Base-by-base conservation (phyloP, 1,140 invertebrate species). In the Nephila pilipes region DNA sequence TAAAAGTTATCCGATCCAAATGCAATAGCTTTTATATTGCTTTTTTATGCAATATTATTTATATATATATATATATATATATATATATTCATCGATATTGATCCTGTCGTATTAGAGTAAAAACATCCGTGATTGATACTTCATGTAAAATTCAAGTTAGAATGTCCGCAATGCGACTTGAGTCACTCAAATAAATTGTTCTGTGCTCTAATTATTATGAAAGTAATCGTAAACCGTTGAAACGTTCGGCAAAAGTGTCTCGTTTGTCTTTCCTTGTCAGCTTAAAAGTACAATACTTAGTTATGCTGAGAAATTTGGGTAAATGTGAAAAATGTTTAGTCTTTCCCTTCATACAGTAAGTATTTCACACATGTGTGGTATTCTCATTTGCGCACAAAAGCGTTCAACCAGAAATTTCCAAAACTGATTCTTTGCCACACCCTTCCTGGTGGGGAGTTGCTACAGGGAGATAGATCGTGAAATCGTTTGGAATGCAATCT, bases 401-500 rank as follows among this genome's bases (percentile, higher is more conserved):
- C 85, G 85, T 87, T 87, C 85, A 60, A n/a, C 54, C 46, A 36
- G 85, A 60, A 87, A 87, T 58, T 14, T 87, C 55, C 85, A 38
- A 46, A 85, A 85, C 55, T 85, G 85, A 60, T 83, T 83, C 81
- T 8, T 83, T 57, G 57, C 85, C 85, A 75, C 65, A 75, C 65
- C 69, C 69, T 75, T 75, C 29, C 69, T 32, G 29, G 14, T 18
- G 69, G 14, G 38, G 69, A 79, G 69, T 79, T 79, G 36, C n/a
- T 79, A 18, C 29, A 55, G 81, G 38, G 81, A 57, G 81, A 83
- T 83, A 83, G 80, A 83, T 55, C 80, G 80, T 83, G 80, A 83
- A 83, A 83, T 83, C 54, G 81, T 54, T n/a, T 60, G 85, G 85
- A 87, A 87, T 87, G 85, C 85, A 87, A 87, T 87, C 85, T 87